Base-by-base conservation (phyloP, 2,888 invertebrate species). In the Leptinotarsa peninsularis region DNA sequence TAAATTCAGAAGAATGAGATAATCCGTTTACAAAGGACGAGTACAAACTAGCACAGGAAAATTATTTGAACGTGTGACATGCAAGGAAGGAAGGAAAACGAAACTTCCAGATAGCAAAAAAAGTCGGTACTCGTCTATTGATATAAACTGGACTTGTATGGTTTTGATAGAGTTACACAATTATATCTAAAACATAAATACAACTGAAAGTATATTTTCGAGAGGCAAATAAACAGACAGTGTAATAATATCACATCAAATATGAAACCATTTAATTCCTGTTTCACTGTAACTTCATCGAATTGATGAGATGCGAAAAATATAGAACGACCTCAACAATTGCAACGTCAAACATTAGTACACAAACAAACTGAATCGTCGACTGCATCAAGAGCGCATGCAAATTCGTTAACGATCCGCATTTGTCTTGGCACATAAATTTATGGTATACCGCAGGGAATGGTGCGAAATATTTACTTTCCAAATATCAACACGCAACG, bases 401-500 rank as follows among this genome's bases (percentile, higher is more conserved):
- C 43, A 58, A 58, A 70, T 70, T 43, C 43, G 70, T 49, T 60
- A 70, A 70, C 58, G 70, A 70, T 70, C 70, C 33, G 58, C 58
- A 58, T 70, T 70, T 70, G 69, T 75, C 74, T 76, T 73, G 77
- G 76, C 71, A 71, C 70, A 52, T 56, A 72, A 77, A 78, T 78
- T 78, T 76, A 76, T 60, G 66, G 54, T 66, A 72, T 75, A 74
- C 79, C 74, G 74, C 78, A 75, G 76, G 77, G 72, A 69, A 73
- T 68, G 73, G 69, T 69, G 74, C 71, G 76, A 76, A 76, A 72
- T 81, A 81, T 79, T 79, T 81, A 76, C 78, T 78, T 79, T 74
- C 76, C 76, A 77, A 81, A 79, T 81, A 78, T 79, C 80, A 81
- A 81, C 80, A 81, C 79, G 79, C 80, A 79, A 81, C 75, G 27